Evolutionary conservation across 2,888 invertebrate genomes (phyloP).

Genomic region (Steromphala cineraria): DNA sequence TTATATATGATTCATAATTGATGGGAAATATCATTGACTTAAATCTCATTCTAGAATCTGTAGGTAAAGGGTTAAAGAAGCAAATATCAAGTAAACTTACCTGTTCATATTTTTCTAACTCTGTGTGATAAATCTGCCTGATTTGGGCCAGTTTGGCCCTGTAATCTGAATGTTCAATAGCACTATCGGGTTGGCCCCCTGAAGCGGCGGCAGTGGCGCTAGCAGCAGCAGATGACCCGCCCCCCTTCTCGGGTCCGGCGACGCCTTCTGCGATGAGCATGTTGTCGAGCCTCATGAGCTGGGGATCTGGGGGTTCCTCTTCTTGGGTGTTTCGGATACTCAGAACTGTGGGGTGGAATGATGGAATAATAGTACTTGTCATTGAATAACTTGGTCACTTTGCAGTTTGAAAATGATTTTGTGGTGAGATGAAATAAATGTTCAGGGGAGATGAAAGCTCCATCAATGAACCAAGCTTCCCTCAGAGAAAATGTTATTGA

Average conservation of each 20-base stretch:
- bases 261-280: constrained; percentile 96
- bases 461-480: too few relatives aligned
- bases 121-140: constrained; percentile 98
- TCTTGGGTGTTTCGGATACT: constrained; percentile 97
- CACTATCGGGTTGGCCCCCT: constrained; percentile 80
- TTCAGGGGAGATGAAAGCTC: too few relatives aligned
- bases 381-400: too few relatives aligned
- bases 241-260: constrained; percentile 75
- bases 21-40: too few relatives aligned
- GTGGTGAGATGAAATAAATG: too few relatives aligned
- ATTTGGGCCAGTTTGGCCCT: constrained; percentile 98
- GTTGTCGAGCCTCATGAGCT: constrained; percentile 98
- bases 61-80: not conserved
- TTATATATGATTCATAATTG: too few relatives aligned
- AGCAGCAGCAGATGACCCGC: constrained; percentile 72
- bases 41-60: not conserved
- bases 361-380: too few relatives aligned
- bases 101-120: constrained; percentile 99
- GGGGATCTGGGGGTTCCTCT: constrained; percentile 98
- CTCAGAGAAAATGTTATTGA: too few relatives aligned
- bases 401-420: too few relatives aligned
- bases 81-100: constrained; percentile 72
- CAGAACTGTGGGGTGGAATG: constrained; percentile 84
- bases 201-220: constrained; percentile 73
- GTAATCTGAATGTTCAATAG: constrained; percentile 99